Evolutionary conservation across 2,797 vertebrate genomes (phyloP).

Genomic region (Anabacerthia variegaticeps): DNA sequence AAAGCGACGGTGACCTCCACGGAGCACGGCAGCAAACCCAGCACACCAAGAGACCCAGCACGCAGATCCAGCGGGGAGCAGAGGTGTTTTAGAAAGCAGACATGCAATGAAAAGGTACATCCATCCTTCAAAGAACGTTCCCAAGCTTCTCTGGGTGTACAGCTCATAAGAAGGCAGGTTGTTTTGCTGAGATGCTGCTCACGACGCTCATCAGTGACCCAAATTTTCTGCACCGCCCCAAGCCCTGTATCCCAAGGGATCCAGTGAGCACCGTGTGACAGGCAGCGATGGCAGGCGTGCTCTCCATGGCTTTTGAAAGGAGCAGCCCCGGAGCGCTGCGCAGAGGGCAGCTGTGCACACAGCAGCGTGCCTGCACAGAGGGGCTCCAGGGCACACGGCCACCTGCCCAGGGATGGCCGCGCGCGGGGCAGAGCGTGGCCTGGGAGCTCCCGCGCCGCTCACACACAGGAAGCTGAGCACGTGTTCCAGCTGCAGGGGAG

Average conservation of each 20-base stretch:
- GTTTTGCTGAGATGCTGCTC: neutral
- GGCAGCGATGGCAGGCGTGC: accelerated
- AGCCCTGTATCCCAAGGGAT: neutral
- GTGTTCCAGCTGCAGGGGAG: neutral
- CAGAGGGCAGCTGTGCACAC: neutral
- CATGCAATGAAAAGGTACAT: neutral
- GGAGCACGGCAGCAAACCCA: neutral
- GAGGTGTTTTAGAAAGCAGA: neutral
- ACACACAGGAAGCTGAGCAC: neutral
- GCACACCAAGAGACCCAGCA: neutral
- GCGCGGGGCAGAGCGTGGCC: neutral
- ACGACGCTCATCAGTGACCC: neutral
- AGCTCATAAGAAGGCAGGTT: neutral
- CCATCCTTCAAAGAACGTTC: neutral
- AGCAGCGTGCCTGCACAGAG: neutral
- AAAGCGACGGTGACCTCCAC: neutral
- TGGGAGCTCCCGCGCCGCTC: neutral
- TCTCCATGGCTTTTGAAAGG: neutral
- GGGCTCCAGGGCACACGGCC: neutral
- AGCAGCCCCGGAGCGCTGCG: neutral
- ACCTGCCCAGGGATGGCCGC: neutral
- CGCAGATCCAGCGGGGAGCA: accelerated
- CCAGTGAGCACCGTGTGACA: neutral
- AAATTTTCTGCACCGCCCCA: neutral
- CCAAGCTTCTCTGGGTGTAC: neutral